Evolutionary conservation across 2,888 invertebrate genomes (phyloP).

Genomic region (Cordylochernes scorpioides): DNA sequence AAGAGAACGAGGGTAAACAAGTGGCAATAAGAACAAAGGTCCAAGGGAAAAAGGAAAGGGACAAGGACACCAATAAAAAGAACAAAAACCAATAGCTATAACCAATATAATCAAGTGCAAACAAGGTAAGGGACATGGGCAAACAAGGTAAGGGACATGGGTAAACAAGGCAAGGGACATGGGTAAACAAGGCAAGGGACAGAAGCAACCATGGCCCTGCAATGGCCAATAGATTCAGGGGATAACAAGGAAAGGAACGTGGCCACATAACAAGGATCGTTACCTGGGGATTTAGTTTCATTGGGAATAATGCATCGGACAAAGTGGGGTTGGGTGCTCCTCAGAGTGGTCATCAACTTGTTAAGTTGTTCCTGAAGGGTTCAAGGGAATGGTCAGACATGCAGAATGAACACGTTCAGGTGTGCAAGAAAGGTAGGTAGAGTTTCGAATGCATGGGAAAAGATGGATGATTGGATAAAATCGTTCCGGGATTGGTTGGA

Average conservation of each 20-base stretch:
- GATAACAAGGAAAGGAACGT: too few relatives aligned
- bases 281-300: constrained; percentile 68
- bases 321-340: constrained; percentile 28
- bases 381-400: constrained; percentile 1
- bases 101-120: neutral
- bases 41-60: constrained; percentile 1
- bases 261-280: too few relatives aligned
- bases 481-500: too few relatives aligned
- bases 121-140: constrained; percentile 3
- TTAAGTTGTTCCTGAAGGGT: constrained; percentile 16
- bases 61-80: neutral
- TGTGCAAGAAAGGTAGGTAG: too few relatives aligned
- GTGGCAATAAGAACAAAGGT: constrained; percentile 1
- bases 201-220: too few relatives aligned
- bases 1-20: neutral
- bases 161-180: neutral
- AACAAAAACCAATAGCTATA: neutral
- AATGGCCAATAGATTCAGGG: too few relatives aligned
- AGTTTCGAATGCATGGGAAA: too few relatives aligned
- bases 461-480: too few relatives aligned
- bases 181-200: neutral
- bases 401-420: too few relatives aligned
- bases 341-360: constrained; percentile 27
- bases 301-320: constrained; percentile 25
- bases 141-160: neutral